These are phyloP conservation scores for Trachythela sp. DNA, from an alignment of 64 coral and sea anemone genomes.

Conservation along the genomic window DNA sequence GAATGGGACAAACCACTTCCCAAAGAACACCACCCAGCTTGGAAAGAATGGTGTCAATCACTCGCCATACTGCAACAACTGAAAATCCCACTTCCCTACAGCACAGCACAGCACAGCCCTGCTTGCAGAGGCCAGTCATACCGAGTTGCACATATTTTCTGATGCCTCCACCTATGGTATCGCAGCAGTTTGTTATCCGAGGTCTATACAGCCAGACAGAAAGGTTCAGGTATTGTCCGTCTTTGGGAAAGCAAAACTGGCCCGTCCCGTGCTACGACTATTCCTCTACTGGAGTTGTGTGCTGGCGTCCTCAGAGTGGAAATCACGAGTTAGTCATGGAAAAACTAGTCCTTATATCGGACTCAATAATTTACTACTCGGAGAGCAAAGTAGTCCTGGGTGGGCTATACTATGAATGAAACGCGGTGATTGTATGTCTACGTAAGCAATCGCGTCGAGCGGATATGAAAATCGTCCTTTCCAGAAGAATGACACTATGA, in stretches of 20 bases:
- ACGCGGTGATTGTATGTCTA: conserved; percentile 51
- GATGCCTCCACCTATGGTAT: conserved; percentile 41
- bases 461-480: no score
- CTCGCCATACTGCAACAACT: conserved; percentile 15
- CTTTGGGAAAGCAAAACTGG: conserved; percentile 56
- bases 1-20: conserved; percentile 52
- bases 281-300: conserved; percentile 45
- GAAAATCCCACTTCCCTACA: conserved; percentile 35
- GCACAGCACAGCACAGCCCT: not conserved
- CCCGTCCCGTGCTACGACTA: conserved; percentile 45
- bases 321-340: conserved; percentile 30
- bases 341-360: conserved; percentile 34
- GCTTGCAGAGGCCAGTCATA: not conserved
- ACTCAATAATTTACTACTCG: conserved; percentile 40
- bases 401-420: conserved; percentile 57
- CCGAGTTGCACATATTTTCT: conserved; percentile 56
- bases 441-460: conserved; percentile 42
- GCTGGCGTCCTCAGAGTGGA: conserved; percentile 43
- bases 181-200: conserved; percentile 37
- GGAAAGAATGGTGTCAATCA: conserved; percentile 37
- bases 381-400: conserved; percentile 55
- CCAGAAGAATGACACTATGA: conserved; percentile 25
- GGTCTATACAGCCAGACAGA: no score
- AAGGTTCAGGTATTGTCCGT: conserved; percentile 41
- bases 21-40: conserved; percentile 24